These are phyloP conservation scores for Boulengeromyrus knoepffleri DNA, from an alignment of 2,113 vertebrate genomes.

Conservation along the genomic window DNA sequence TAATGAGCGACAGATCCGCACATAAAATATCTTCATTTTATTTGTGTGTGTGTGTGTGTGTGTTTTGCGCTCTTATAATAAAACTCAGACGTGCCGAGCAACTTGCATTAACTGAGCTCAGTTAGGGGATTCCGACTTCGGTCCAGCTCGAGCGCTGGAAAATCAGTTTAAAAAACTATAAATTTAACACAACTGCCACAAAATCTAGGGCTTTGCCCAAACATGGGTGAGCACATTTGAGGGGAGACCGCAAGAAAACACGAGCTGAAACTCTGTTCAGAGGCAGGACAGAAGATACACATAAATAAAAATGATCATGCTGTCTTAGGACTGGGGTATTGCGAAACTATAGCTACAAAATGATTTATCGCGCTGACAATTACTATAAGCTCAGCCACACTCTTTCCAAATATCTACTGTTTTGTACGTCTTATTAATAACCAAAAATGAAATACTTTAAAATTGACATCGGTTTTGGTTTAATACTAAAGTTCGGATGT, in stretches of 20 bases:
- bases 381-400: not conserved
- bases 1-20: not conserved
- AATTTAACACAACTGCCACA: constrained; percentile 16
- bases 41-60: not conserved
- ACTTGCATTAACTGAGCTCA: not conserved
- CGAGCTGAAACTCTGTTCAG: not conserved
- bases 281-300: not conserved
- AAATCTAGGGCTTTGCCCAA: not conserved
- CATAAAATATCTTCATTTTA: constrained; percentile 1
- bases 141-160: constrained; percentile 13
- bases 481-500: not conserved
- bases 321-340: not conserved
- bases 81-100: constrained; percentile 2
- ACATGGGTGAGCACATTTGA: not conserved
- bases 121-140: not conserved
- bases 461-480: not conserved
- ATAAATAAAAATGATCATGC: not conserved
- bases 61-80: not conserved
- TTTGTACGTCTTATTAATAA: not conserved
- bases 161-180: constrained; percentile 21
- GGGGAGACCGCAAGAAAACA: not conserved
- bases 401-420: not conserved
- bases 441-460: not conserved
- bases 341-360: not conserved
- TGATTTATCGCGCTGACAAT: constrained; percentile 2